phyloP scores from a whole-genome alignment of 2,113 vertebrate species.

The Ictalurus punctatus region DNA sequence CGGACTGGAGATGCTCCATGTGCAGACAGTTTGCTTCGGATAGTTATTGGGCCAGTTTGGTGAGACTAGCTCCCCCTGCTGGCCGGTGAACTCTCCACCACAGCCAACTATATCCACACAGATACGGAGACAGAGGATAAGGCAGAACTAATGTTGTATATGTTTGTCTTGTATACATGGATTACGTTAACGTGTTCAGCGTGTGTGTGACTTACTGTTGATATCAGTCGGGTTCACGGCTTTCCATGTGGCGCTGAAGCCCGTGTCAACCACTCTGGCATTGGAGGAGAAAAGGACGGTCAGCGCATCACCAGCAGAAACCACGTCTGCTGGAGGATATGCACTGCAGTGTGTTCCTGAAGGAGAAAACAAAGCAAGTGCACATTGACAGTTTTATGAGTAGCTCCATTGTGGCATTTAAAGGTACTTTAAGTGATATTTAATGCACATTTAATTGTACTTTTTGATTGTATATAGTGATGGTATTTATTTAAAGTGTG shows the following conservation, averaged over 20 bases:
- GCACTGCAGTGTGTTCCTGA: slow-evolving; percentile 71
- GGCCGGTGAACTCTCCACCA: slow-evolving; percentile 66
- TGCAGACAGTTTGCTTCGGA: slow-evolving; percentile 65
- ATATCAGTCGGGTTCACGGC: slow-evolving; percentile 64
- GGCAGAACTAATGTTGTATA: not conserved
- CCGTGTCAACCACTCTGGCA: slow-evolving; percentile 71
- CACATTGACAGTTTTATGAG: not conserved
- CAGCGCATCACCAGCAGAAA: slow-evolving; percentile 67
- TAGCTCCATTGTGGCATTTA: not conserved
- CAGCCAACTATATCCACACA: slow-evolving; percentile 59
- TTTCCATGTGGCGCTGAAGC: slow-evolving; percentile 71
- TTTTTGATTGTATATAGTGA: not conserved
- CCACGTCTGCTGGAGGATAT: slow-evolving; percentile 64
- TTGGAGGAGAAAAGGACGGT: slow-evolving; percentile 71
- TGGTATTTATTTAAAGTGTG: not conserved
- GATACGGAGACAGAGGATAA: not conserved
- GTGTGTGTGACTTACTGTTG: slow-evolving; percentile 52
- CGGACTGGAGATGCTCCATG: slow-evolving; percentile 67
- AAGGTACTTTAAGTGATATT: not conserved
- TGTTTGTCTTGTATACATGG: not conserved
- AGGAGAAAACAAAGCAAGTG: slow-evolving; percentile 10
- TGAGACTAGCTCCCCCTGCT: slow-evolving; percentile 68
- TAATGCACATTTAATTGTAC: not conserved
- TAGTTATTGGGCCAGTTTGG: slow-evolving; percentile 72
- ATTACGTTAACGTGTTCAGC: too few relatives aligned